A percentile compares a stretch with the other conserved stretches of the same genome.
phyloP scores from a whole-genome alignment of 2,888 invertebrate species.

The Sylvicola fuscatus region DNA sequence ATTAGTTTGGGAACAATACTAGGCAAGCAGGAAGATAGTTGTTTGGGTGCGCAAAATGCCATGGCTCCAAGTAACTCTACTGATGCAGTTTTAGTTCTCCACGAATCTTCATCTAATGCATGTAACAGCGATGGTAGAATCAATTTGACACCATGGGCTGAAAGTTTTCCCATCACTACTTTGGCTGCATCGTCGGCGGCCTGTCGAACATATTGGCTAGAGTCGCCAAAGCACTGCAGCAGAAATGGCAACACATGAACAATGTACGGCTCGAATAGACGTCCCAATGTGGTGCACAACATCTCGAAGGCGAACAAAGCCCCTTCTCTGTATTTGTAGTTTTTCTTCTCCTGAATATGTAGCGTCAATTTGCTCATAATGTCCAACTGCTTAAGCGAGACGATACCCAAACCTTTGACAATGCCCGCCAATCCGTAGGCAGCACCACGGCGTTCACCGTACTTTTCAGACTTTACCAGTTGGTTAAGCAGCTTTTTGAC shows the following conservation, averaged over 20 bases:
- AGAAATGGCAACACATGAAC: constrained; percentile 92
- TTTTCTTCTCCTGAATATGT: constrained; percentile 93
- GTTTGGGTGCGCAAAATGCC: constrained; percentile 98
- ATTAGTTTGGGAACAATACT: constrained; percentile 96
- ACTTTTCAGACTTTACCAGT: constrained; percentile 75
- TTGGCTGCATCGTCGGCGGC: constrained; percentile 94
- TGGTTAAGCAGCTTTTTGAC: constrained; percentile 73
- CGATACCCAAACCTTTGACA: constrained; percentile 91
- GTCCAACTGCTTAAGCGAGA: constrained; percentile 84
- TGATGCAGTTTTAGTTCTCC: constrained; percentile 95
- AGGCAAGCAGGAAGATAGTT: constrained; percentile 91
- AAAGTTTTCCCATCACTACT: constrained; percentile 87
- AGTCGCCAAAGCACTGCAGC: constrained; percentile 88
- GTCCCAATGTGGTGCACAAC: constrained; percentile 71
- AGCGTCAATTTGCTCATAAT: constrained; percentile 86
- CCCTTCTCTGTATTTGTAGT: constrained; percentile 83
- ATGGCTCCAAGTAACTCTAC: constrained; percentile 92
- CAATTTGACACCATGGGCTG: constrained; percentile 93
- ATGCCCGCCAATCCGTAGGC: constrained; percentile 94
- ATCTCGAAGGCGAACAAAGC: constrained; percentile 96
- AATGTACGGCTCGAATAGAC: constrained; percentile 96
- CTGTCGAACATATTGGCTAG: constrained; percentile 83
- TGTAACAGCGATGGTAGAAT: constrained; percentile 83
- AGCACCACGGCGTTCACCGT: constrained; percentile 70
- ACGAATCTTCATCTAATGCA: constrained; percentile 92